Evolutionary conservation across 2,888 invertebrate species (phyloP).

Genomic region (Mayetiola destructor): DNA sequence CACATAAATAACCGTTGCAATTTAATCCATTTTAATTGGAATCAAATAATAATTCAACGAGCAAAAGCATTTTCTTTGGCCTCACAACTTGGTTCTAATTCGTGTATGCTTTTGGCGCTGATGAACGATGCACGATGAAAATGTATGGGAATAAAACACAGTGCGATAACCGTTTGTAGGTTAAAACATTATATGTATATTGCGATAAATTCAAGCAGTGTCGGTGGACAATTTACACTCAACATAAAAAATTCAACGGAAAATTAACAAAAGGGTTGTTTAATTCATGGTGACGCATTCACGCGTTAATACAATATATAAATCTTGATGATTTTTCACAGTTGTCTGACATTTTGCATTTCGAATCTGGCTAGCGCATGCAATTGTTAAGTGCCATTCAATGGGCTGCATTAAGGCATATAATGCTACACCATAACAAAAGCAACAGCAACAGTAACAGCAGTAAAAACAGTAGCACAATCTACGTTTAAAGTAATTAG

Average conservation of each 20-base stretch:
- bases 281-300: constrained; percentile 13
- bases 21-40: constrained; percentile 7
- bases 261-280: constrained; percentile 4
- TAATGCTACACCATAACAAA: background rate
- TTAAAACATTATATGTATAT: background rate
- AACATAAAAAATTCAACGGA: background rate
- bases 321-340: constrained; percentile 5
- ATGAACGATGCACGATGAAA: background rate
- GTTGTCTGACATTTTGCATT: no score
- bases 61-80: background rate
- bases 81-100: background rate
- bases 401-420: background rate
- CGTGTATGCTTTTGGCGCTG: background rate
- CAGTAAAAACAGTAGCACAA: no score
- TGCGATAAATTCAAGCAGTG: background rate
- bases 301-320: background rate
- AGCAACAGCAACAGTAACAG: background rate
- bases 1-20: constrained; percentile 8
- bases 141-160: background rate
- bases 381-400: background rate
- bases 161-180: background rate
- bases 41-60: background rate
- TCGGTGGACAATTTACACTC: background rate
- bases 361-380: background rate
- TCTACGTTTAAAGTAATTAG: constrained; percentile 9